phyloP scores from a whole-genome alignment of 2,797 vertebrate genomes.

The Sebastes flavidus region DNA sequence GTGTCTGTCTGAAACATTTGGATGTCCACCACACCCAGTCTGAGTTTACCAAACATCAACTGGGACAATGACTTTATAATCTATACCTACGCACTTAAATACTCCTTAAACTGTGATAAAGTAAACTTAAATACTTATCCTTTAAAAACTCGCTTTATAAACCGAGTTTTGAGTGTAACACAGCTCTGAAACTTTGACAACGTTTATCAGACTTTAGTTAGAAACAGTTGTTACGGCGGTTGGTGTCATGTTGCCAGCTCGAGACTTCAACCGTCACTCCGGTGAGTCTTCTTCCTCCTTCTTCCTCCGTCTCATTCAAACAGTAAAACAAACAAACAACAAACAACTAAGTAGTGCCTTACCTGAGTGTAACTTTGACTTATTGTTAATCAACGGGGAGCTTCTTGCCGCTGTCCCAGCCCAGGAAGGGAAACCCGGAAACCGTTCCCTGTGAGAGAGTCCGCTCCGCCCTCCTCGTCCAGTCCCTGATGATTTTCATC shows the following conservation, averaged over 20 bases:
- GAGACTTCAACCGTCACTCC: conserved; percentile 8
- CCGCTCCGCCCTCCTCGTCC: conserved; percentile 76
- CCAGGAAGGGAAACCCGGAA: conserved; percentile 87
- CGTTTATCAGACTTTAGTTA: conserved; percentile 71
- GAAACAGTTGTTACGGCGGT: conserved; percentile 74
- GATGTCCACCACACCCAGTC: conserved; percentile 80
- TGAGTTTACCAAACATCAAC: conserved; percentile 40
- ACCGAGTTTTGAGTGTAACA: background rate
- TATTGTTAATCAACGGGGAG: conserved; percentile 44
- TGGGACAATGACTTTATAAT: background rate
- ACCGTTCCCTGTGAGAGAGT: conserved; percentile 51
- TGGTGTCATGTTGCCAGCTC: conserved; percentile 68
- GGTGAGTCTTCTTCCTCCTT: background rate
- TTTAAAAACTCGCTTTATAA: background rate
- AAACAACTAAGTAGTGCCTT: conserved; percentile 60
- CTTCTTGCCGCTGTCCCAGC: conserved; percentile 72
- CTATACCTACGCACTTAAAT: background rate
- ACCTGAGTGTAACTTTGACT: conserved; percentile 76
- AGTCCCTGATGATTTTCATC: conserved; percentile 25
- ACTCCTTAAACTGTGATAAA: background rate
- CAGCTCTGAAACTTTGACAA: background rate
- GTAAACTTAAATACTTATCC: too few species aligned
- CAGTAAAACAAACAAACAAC: background rate
- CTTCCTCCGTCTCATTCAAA: background rate
- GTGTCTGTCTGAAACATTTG: conserved; percentile 18